Evolutionary conservation across 2,888 invertebrate genomes (phyloP), one percentile per base, ranked within the genome.

Genomic region (Apamea sordens): DNA sequence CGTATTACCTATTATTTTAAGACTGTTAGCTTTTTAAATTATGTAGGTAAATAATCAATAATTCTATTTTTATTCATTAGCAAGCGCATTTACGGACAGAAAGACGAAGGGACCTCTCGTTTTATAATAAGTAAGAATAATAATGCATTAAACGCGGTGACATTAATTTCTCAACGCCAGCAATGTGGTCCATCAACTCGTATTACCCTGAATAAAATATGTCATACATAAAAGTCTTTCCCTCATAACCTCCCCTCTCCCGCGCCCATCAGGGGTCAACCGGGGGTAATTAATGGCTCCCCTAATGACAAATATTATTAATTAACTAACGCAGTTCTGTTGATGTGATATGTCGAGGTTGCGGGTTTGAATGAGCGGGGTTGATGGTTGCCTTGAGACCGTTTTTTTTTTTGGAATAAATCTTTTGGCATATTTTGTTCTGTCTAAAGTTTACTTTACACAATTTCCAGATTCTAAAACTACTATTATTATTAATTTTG

Each of bases 241-340:
- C 56, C 61, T 71, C 72, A 68, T 76, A 64, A 67, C 28, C 8
- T 10, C 21, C 28, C 77, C 50, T 53, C 59, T 71, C 65, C 61
- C 61, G 72, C 67, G 47, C 21, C 47, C 77, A 76, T 84, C 73
- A 74, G 70, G 75, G 86, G 70, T 74, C 73, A 77, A 85, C 70
- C 50, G 70, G 64, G 79, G 61, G 67, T 83, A 83, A 87, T 87
- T 87, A 85, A 87, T 79, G 82, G 24, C 65, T 5, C 61, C 64
- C 79, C 24, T 87, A 87, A 88, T 83, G 86, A 82, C 76, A 82
- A 70, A 84, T 77, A 76, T 87, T 75, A 79, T 76, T 79, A 84
- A 87, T 86, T 87, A 86, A 87, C 71, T 82, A 74, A 44, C 24
- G 36, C 80, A 68, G 73, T 79, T 86, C 73, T 81, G 80, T 74